Evolutionary conservation across 23 tunicate species (phyloP).

Genomic region (Ascidia mentula): DNA sequence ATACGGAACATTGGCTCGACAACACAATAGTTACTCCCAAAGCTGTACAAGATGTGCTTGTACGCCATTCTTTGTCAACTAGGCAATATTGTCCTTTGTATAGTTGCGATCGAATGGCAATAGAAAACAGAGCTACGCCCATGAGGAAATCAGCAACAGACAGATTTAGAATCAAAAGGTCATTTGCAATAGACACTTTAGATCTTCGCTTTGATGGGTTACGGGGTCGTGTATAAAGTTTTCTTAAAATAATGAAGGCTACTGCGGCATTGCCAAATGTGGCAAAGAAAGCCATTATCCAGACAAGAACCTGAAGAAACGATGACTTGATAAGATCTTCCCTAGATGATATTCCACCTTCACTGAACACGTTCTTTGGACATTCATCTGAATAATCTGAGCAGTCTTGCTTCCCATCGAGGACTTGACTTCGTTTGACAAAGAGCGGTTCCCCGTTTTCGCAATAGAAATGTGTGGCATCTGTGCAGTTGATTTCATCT

Average conservation of each 20-base stretch:
- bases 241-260: neutral
- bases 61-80: slow-evolving; percentile 31
- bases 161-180: slow-evolving; percentile 24
- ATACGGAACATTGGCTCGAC: slow-evolving; percentile 42
- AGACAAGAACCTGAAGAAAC: slow-evolving; percentile 14
- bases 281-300: slow-evolving; percentile 39
- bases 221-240: no score
- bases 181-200: neutral
- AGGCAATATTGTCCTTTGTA: slow-evolving; percentile 30
- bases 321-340: slow-evolving; percentile 18
- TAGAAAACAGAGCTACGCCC: slow-evolving; percentile 41
- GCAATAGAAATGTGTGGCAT: slow-evolving; percentile 46
- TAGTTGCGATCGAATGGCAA: slow-evolving; percentile 2
- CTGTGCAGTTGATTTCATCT: slow-evolving; percentile 42
- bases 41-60: slow-evolving; percentile 6
- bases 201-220: neutral
- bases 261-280: slow-evolving; percentile 20
- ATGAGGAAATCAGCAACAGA: slow-evolving; percentile 53
- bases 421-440: slow-evolving; percentile 19
- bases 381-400: slow-evolving; percentile 49
- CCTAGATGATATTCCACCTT: slow-evolving; percentile 35
- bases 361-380: slow-evolving; percentile 15
- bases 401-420: slow-evolving; percentile 47
- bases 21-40: slow-evolving; percentile 31
- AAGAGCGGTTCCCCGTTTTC: slow-evolving; percentile 36